Evolutionary conservation across 2,113 vertebrate species (phyloP).

Genomic region (Callopanchax toddi): DNA sequence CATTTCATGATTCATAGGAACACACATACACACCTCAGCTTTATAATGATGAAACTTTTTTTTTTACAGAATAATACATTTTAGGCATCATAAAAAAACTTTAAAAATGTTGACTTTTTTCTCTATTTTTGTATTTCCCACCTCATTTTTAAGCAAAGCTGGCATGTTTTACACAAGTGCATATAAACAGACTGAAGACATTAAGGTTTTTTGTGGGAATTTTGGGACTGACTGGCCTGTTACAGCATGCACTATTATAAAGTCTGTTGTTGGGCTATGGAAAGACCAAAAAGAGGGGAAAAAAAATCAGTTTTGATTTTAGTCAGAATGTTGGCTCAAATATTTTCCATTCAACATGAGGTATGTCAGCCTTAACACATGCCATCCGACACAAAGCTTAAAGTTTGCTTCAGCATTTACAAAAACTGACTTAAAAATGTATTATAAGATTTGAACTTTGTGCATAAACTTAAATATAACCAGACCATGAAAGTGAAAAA

Average conservation of each 20-base stretch:
- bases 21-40: neutral
- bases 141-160: neutral
- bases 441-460: neutral
- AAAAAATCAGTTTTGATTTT: conserved; percentile 23
- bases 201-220: neutral
- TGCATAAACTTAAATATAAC: neutral
- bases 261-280: neutral
- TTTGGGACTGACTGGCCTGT: neutral
- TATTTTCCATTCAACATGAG: neutral
- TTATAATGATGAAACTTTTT: too few species aligned
- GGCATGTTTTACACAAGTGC: too few species aligned
- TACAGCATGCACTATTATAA: neutral
- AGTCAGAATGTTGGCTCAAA: neutral
- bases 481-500: neutral
- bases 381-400: neutral
- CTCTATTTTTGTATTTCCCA: neutral
- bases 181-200: neutral
- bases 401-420: neutral
- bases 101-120: too few species aligned
- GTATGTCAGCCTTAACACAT: too few species aligned
- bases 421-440: neutral
- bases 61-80: too few species aligned
- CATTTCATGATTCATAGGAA: neutral
- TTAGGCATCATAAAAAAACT: too few species aligned
- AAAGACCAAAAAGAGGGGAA: neutral